A percentile compares a stretch with the other conserved stretches of the same genome.
These are phyloP conservation scores for Agrilus cyanescens DNA, from an alignment of 2,888 invertebrate species.

Conservation along the genomic window DNA sequence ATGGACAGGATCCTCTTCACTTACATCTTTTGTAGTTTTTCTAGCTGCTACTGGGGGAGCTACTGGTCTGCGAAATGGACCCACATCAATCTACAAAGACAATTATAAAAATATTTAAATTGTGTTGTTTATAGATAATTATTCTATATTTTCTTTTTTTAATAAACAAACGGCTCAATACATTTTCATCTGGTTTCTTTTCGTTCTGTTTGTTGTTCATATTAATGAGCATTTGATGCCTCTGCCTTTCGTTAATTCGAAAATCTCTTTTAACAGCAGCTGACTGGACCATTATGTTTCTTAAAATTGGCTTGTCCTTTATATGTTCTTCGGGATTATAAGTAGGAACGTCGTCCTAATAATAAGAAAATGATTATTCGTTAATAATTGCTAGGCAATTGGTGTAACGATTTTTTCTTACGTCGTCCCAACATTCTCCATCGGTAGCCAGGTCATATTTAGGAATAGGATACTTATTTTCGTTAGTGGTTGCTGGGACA, in stretches of 20 bases:
- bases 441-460: slow-evolving; percentile 10
- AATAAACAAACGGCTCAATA: too few relatives aligned
- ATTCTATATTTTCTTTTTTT: too few relatives aligned
- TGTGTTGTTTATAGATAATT: too few relatives aligned
- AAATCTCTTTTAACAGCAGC: slow-evolving; percentile 18
- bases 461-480: slow-evolving; percentile 11
- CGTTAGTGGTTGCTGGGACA: slow-evolving; percentile 11
- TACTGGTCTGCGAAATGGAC: background rate
- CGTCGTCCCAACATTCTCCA: slow-evolving; percentile 26
- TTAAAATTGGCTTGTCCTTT: slow-evolving; percentile 14
- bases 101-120: background rate
- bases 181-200: too few relatives aligned
- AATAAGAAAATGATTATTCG: background rate
- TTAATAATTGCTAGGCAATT: background rate
- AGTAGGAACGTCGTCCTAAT: slow-evolving; percentile 12
- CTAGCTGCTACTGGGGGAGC: background rate
- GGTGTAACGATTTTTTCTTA: slow-evolving; percentile 18
- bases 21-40: background rate
- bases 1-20: background rate
- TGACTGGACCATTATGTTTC: slow-evolving; percentile 16
- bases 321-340: slow-evolving; percentile 20
- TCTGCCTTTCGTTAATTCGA: slow-evolving; percentile 17
- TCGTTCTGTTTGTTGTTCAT: background rate
- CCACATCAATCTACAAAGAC: background rate
- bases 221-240: slow-evolving; percentile 18